phyloP scores from a whole-genome alignment of 1,140 invertebrate genomes.

The Idris sp. region DNA sequence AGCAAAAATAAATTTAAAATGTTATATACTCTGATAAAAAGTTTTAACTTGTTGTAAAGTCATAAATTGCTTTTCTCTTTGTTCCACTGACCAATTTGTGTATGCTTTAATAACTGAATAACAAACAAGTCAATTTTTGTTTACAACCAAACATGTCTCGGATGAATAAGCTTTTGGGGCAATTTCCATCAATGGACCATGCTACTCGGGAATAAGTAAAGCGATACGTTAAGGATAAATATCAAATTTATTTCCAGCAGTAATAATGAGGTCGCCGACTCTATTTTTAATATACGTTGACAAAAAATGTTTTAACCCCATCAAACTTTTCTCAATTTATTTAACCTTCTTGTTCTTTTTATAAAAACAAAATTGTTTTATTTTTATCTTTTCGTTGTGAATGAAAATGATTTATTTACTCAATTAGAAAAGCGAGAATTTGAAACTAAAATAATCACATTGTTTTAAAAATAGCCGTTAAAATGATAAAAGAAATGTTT shows the following conservation, averaged over 20 bases:
- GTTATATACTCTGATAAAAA: no score
- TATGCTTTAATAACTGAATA: no score
- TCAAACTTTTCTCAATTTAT: no score
- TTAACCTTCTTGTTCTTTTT: no score
- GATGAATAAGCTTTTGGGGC: slow-evolving; percentile 43
- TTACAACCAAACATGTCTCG: slow-evolving; percentile 31
- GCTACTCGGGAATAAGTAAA: slow-evolving; percentile 7
- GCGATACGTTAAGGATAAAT: slow-evolving; percentile 11
- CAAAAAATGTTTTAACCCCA: no score
- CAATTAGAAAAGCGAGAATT: no score
- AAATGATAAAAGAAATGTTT: no score
- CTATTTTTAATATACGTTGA: slow-evolving; percentile 46
- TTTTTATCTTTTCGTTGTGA: no score
- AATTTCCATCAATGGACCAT: slow-evolving; percentile 24
- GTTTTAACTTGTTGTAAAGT: neutral
- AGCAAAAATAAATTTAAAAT: slow-evolving; percentile 5
- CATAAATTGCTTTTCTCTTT: neutral
- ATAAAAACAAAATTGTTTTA: no score
- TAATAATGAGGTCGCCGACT: slow-evolving; percentile 25
- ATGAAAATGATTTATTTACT: no score
- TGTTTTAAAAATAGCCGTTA: no score
- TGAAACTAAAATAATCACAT: no score
- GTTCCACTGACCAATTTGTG: slow-evolving; percentile 1
- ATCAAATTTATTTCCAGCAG: slow-evolving; percentile 36
- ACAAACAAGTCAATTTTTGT: slow-evolving; percentile 27